Evolutionary conservation across 1,140 invertebrate species (phyloP).

Genomic region (Orchesella cincta): DNA sequence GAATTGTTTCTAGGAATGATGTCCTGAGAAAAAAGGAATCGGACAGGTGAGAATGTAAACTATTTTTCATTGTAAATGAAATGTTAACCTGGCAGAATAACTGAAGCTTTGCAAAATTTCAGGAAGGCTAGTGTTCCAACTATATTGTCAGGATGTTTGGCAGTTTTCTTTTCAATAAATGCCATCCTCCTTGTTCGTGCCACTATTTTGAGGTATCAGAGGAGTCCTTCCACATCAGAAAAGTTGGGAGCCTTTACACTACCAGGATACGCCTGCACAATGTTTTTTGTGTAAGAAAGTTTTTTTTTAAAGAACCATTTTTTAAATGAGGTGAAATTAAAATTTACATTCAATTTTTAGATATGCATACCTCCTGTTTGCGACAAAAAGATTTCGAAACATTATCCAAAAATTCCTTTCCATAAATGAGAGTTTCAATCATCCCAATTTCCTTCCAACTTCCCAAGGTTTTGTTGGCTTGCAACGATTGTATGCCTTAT

Average conservation of each 20-base stretch:
- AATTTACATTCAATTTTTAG: neutral
- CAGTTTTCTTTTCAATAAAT: neutral
- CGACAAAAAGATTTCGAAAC: slow-evolving; percentile 15
- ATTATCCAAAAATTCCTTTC: neutral
- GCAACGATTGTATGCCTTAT: neutral
- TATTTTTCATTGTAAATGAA: neutral
- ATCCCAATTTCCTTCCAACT: neutral
- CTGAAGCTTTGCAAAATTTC: neutral
- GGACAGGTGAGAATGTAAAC: neutral
- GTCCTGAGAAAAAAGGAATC: neutral
- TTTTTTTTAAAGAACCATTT: neutral
- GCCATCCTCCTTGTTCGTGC: neutral
- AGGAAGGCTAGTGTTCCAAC: neutral
- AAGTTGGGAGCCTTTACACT: neutral
- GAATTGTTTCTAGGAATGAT: neutral
- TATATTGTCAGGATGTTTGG: neutral
- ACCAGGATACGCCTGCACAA: neutral
- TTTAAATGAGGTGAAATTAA: neutral
- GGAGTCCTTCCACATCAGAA: neutral
- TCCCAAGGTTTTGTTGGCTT: neutral
- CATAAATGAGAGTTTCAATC: neutral
- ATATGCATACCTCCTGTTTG: slow-evolving; percentile 2
- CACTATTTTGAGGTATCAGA: neutral
- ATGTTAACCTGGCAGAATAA: too few relatives aligned
- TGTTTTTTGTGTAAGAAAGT: slow-evolving; percentile 18